Evolutionary conservation across 2,888 invertebrate genomes (phyloP).

Genomic region (Empis livida): DNA sequence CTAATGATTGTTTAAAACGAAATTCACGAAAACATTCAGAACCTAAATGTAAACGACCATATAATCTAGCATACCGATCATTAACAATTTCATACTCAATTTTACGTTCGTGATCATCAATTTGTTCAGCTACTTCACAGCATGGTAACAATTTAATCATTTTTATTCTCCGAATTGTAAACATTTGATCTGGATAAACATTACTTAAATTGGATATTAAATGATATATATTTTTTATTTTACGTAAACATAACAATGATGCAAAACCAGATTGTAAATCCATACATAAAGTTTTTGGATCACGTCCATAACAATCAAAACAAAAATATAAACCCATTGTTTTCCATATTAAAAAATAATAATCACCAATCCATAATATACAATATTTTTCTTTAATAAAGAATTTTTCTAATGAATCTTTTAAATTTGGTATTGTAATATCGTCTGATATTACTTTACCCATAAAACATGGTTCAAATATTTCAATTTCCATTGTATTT

Average conservation of each 20-base stretch:
- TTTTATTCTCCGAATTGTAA: constrained; percentile 23
- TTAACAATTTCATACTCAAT: constrained; percentile 24
- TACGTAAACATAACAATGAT: constrained; percentile 22
- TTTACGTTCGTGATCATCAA: constrained; percentile 12
- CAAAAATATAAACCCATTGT: constrained; percentile 24
- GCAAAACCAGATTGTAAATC: constrained; percentile 20
- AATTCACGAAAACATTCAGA: constrained; percentile 21
- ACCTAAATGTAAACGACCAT: constrained; percentile 23
- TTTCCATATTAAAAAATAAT: constrained; percentile 28
- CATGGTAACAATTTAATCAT: constrained; percentile 22
- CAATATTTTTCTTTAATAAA: constrained; percentile 20
- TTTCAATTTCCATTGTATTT: constrained; percentile 23
- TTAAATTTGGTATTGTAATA: background rate
- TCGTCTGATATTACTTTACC: constrained; percentile 7
- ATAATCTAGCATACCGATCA: constrained; percentile 25
- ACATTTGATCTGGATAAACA: constrained; percentile 15
- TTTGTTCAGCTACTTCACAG: constrained; percentile 17
- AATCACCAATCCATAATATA: constrained; percentile 18
- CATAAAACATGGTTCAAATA: constrained; percentile 15
- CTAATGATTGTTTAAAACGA: constrained; percentile 26
- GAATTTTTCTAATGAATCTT: constrained; percentile 13
- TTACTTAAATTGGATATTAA: constrained; percentile 22
- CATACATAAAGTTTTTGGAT: constrained; percentile 14
- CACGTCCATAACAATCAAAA: constrained; percentile 27
- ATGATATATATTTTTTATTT: constrained; percentile 23